Evolutionary conservation across 2,797 vertebrate genomes (phyloP).

Genomic region (Neomorphus geoffroyi): DNA sequence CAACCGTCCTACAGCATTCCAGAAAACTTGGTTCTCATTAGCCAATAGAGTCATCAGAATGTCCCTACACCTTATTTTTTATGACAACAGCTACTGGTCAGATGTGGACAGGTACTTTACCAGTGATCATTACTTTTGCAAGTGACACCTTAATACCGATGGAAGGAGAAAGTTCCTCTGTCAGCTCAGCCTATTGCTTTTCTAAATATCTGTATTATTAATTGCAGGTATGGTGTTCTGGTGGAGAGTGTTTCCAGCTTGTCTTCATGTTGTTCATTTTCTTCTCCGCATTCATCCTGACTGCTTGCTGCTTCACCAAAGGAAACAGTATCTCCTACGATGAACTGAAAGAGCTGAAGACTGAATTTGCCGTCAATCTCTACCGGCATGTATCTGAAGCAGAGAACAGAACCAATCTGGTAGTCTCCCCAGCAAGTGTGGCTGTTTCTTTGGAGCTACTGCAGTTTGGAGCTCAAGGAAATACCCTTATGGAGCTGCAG

Average conservation of each 20-base stretch:
- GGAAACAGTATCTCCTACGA: conserved; percentile 72
- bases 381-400: conserved; percentile 73
- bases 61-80: not conserved
- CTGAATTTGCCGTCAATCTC: conserved; percentile 82
- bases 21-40: not conserved
- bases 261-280: conserved; percentile 75
- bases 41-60: not conserved
- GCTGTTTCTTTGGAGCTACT: conserved; percentile 85
- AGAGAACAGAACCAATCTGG: conserved; percentile 82
- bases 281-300: conserved; percentile 73
- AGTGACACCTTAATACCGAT: not conserved
- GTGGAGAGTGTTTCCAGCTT: not conserved
- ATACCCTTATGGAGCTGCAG: conserved; percentile 83
- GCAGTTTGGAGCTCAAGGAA: conserved; percentile 86
- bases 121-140: not conserved
- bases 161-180: not conserved
- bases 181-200: not conserved
- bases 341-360: conserved; percentile 79
- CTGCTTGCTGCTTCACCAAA: conserved; percentile 69
- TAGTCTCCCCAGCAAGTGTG: conserved; percentile 84
- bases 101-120: not conserved
- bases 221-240: conserved; percentile 37
- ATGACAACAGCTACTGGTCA: not conserved
- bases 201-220: not conserved
- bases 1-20: not conserved